These are phyloP conservation scores for Papilio machaon DNA, from an alignment of 1,140 invertebrate genomes.

Conservation along the genomic window DNA sequence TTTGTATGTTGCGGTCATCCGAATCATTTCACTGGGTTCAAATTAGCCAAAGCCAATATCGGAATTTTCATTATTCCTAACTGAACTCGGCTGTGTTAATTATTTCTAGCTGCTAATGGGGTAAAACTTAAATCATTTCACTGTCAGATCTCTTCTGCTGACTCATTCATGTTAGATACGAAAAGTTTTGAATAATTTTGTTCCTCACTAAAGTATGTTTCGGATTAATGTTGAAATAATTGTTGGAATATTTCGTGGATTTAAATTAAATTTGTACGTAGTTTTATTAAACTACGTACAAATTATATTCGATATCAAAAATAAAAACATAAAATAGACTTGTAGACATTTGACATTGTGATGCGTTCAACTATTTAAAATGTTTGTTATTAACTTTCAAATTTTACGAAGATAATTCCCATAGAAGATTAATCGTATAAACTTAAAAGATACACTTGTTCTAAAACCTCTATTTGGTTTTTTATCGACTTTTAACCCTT, in stretches of 20 bases:
- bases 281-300: no score
- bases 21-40: conserved; percentile 5
- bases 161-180: conserved; percentile 9
- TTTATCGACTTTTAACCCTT: conserved; percentile 2
- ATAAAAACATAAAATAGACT: neutral
- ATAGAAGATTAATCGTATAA: neutral
- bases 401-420: no score
- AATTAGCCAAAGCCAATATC: conserved; percentile 12
- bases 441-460: neutral
- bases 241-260: neutral
- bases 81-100: conserved; percentile 6
- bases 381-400: neutral
- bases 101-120: conserved; percentile 20
- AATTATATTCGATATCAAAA: no score
- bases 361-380: neutral
- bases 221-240: neutral
- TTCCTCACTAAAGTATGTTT: neutral
- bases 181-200: conserved; percentile 11
- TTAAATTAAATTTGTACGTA: neutral
- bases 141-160: neutral
- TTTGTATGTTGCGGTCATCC: neutral
- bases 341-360: neutral
- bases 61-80: conserved; percentile 25
- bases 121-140: neutral
- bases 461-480: neutral